phyloP scores from a whole-genome alignment of 2,888 invertebrate genomes.

The Hydrotaea cyrtoneurina region DNA sequence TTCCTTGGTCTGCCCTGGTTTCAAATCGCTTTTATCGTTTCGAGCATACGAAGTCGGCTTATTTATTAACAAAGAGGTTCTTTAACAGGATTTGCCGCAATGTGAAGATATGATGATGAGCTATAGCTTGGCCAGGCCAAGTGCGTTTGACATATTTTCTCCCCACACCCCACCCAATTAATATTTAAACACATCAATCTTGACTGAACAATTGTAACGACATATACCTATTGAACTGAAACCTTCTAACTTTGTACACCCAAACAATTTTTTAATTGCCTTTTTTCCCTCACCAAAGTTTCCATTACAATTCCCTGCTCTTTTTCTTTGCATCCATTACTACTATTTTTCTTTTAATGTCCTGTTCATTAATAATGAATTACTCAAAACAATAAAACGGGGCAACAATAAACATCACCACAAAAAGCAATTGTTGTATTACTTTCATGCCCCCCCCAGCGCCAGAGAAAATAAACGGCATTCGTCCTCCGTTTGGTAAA shows the following conservation, averaged over 20 bases:
- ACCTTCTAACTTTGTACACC: not conserved
- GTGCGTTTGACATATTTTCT: no score
- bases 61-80: no score
- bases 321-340: not conserved
- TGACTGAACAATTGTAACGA: no score
- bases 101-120: no score
- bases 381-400: conserved; percentile 23
- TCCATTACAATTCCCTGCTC: not conserved
- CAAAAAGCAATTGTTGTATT: conserved; percentile 42
- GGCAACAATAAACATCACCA: conserved; percentile 40
- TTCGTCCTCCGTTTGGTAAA: not conserved
- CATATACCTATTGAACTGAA: no score
- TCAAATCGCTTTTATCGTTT: no score
- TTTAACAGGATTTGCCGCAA: no score
- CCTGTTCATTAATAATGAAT: conserved; percentile 32
- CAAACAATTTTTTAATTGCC: conserved; percentile 4
- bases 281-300: not conserved
- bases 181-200: no score
- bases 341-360: not conserved
- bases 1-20: no score
- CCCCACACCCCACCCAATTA: no score
- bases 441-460: conserved; percentile 24
- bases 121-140: no score
- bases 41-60: no score
- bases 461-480: not conserved